Evolutionary conservation across 2,888 invertebrate species (phyloP), one percentile per base, ranked within the genome.

Genomic region (Agelastica alni): DNA sequence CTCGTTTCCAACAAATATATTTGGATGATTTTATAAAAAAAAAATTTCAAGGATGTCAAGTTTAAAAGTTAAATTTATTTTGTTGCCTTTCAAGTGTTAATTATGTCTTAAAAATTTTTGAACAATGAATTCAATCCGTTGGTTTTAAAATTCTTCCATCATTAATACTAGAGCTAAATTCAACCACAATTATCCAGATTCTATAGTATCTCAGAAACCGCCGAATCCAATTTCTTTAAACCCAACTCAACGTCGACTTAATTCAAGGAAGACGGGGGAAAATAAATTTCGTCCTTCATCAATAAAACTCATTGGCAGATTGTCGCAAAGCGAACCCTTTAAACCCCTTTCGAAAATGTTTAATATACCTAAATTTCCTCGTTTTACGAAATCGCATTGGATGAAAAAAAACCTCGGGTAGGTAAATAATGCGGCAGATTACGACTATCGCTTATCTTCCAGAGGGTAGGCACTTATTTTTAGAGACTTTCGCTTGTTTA

Each of bases 391-490:
- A 47, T 28, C 31, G 51, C 45, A 37, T 53, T 54, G 54, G 52
- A 54, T 53, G 51, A 51, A 58, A 60, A 58, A 49, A 49, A 26
- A 36, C 52, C 55, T 53, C 20, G 37, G 18, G n/a, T 20, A 58
- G 67, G 65, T 72, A 70, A 72, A 70, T 73, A 70, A 72, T 72
- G 72, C 67, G 67, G 69, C 70, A 71, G 72, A 72, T 72, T 73
- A 72, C 69, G 69, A 66, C 70, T 71, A 72, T 71, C 72, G 70
- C 72, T 72, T 73, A 73, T 73, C 72, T 65, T 60, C 54, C 51
- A 56, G 56, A 39, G 52, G 59, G 60, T 59, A 58, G 54, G 59
- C 26, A 30, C 37, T 34, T 51, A 49, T 55, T 55, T 52, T 47
- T 37, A 48, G 53, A 61, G 57, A 61, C 60, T 64, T 62, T 59